Conservation (phyloP, 1,140 invertebrate species). For the Cotesia glomerata region DNA sequence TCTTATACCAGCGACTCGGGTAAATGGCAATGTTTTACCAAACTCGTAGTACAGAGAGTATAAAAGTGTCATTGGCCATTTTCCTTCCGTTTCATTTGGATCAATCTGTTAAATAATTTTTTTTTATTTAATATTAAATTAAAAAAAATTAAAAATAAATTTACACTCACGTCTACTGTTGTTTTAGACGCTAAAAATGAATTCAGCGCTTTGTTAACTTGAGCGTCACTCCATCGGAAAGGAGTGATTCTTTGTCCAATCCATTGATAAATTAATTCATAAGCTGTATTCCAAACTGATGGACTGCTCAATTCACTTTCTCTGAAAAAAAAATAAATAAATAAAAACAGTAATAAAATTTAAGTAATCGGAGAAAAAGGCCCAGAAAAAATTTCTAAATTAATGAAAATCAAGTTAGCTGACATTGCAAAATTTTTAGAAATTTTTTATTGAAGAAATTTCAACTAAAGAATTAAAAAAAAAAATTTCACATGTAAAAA, state of each 20-base stretch:
- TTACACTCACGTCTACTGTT: slow-evolving; percentile 67
- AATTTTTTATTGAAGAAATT: background rate
- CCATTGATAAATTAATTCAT: slow-evolving; percentile 78
- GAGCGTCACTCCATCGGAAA: slow-evolving; percentile 73
- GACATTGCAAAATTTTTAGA: background rate
- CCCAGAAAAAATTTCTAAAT: too few relatives aligned
- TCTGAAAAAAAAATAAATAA: slow-evolving; percentile 55
- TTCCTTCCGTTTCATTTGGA: slow-evolving; percentile 73
- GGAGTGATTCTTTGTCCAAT: slow-evolving; percentile 75
- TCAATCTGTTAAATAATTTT: slow-evolving; percentile 63
- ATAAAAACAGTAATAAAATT: background rate
- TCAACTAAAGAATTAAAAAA: too few relatives aligned
- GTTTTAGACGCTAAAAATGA: slow-evolving; percentile 75
- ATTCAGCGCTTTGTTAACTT: slow-evolving; percentile 75
- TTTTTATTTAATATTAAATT: background rate
- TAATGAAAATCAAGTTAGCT: too few relatives aligned
- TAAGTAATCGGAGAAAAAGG: too few relatives aligned
- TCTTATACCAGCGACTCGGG: slow-evolving; percentile 74
- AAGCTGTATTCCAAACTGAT: slow-evolving; percentile 68
- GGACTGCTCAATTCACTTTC: slow-evolving; percentile 72
- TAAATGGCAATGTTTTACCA: slow-evolving; percentile 74
- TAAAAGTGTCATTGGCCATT: slow-evolving; percentile 76
- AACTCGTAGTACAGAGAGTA: slow-evolving; percentile 80
- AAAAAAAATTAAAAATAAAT: background rate
- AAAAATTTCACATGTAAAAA: too few relatives aligned